Evolutionary conservation across 1,140 invertebrate species (phyloP), one percentile per base, ranked within the genome.

Genomic region (Meloidogyne hapla): DNA sequence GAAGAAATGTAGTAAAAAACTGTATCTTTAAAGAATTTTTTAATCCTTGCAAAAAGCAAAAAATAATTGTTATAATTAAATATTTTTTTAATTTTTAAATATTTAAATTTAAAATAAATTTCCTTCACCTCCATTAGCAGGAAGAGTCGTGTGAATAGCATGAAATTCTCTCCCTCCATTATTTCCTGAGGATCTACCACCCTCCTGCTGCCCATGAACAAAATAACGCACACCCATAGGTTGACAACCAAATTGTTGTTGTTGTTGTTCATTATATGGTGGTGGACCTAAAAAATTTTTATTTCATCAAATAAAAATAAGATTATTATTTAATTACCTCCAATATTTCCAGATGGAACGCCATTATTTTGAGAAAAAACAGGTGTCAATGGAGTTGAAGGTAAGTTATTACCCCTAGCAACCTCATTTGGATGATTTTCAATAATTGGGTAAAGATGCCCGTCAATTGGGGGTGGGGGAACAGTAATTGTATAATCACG

Each of bases 391-490:
- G 48, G 48, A n/a, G 5, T 18, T 56, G 48, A n/a, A 6, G 18
- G 48, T 56, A 56, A n/a, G n/a, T n/a, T 56, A 56, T 56, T 56
- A 56, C n/a, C 48, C n/a, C 48, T 56, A 56, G 48, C 8, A 56
- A 56, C n/a, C 8, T 56, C 48, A 56, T 56, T 56, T 56, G 48
- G 48, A 56, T 56, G 48, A 8, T 56, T 15, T 56, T 56, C 48
- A 56, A 56, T 56, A 56, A 56, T 56, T n/a, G 48, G 48, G 6
- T 56, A 56, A 56, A 56, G 48, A 56, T 56, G 18, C 4, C 45
- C 45, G 15, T 48, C 15, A 56, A n/a, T 21, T 56, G 48, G 12
- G 6, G 48, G 48, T 8, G 48, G 48, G 8, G 48, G 48, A 56
- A 56, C 48, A 6, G 18, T n/a, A 56, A 56, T 18, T n/a, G 18